Evolutionary conservation across 2,797 vertebrate species (phyloP).

Genomic region (Anableps anableps): DNA sequence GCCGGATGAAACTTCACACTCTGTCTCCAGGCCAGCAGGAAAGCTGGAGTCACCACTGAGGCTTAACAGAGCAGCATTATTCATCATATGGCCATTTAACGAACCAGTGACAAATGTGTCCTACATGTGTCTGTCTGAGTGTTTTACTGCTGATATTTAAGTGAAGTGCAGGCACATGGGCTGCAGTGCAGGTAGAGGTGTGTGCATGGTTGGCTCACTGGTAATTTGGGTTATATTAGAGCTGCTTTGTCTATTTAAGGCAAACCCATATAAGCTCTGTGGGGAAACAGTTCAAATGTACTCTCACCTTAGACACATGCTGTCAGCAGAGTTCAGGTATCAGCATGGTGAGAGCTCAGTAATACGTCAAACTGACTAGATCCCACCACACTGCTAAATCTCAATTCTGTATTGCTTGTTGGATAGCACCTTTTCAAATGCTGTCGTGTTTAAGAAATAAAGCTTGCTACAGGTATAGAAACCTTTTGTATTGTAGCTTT

Average conservation of each 20-base stretch:
- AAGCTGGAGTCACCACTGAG: constrained; percentile 27
- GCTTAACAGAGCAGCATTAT: constrained; percentile 35
- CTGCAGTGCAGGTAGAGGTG: background rate
- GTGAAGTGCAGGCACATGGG: background rate
- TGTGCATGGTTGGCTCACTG: background rate
- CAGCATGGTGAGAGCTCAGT: constrained; percentile 55
- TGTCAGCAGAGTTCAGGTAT: constrained; percentile 31
- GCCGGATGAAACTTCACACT: constrained; percentile 69
- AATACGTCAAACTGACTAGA: constrained; percentile 62
- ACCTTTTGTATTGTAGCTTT: constrained; percentile 28
- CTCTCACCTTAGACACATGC: constrained; percentile 30
- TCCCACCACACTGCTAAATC: constrained; percentile 51
- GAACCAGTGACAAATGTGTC: constrained; percentile 40
- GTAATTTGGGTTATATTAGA: constrained; percentile 13
- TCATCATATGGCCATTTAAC: constrained; percentile 53
- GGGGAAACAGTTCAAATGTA: constrained; percentile 31
- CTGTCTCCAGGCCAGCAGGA: constrained; percentile 41
- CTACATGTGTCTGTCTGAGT: constrained; percentile 29
- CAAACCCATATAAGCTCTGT: constrained; percentile 8
- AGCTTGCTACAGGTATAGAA: constrained; percentile 24
- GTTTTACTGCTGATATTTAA: constrained; percentile 33
- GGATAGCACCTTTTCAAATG: constrained; percentile 28
- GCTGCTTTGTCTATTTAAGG: constrained; percentile 36
- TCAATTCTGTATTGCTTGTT: constrained; percentile 19
- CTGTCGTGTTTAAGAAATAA: constrained; percentile 59